Conservation (phyloP, 37 sponge, comb jelly and placozoan species). For the Agelas oroides region DNA sequence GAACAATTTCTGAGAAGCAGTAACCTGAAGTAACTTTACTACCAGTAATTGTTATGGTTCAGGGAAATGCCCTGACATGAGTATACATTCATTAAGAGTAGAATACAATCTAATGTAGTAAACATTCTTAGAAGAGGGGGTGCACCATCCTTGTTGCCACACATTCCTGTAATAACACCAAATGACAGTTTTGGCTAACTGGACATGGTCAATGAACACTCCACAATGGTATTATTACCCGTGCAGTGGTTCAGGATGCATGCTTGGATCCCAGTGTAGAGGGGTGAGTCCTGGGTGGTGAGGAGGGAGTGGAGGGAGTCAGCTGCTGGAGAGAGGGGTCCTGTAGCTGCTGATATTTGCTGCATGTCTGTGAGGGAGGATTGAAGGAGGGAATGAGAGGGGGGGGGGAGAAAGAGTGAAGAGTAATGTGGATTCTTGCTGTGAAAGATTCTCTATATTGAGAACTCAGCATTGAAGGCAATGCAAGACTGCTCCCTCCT, state of each 20-base stretch:
- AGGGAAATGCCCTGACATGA: no score
- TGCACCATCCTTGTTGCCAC: no score
- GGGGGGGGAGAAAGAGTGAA: background rate
- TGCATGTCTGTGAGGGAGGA: conserved; percentile 50
- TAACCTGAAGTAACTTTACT: background rate
- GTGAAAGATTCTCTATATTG: no score
- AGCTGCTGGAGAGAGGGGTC: conserved; percentile 55
- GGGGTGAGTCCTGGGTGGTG: conserved; percentile 22
- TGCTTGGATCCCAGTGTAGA: conserved; percentile 20
- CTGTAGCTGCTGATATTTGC: conserved; percentile 48
- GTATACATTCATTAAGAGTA: conserved; percentile 7
- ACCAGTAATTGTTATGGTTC: no score
- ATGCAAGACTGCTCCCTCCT: no score
- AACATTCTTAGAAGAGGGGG: background rate
- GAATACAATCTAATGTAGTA: conserved; percentile 13
- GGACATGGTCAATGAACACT: no score
- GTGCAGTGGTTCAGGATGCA: no score
- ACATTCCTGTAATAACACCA: no score
- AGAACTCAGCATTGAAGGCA: no score
- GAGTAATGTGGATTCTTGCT: no score
- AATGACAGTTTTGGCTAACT: no score
- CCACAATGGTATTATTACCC: no score
- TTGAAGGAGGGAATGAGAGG: background rate
- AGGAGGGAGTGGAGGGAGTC: conserved; percentile 25
- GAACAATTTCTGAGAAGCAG: background rate